Conservation (phyloP, 2,113 vertebrate species). For the Vicugna pacos region DNA sequence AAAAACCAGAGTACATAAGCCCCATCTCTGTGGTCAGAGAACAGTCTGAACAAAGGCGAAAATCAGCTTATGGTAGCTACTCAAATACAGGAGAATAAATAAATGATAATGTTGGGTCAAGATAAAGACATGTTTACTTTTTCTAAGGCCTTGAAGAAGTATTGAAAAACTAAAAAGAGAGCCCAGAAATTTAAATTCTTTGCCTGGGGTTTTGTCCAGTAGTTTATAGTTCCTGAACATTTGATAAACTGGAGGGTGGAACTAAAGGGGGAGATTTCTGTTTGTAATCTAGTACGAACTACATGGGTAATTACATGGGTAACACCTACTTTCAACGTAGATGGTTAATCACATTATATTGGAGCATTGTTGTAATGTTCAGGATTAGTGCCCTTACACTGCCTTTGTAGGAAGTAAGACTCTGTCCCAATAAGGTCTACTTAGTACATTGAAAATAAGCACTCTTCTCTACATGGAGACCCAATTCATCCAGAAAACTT, state of each 20-base stretch:
- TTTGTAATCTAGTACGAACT: background rate
- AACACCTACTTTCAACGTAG: background rate
- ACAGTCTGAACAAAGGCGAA: background rate
- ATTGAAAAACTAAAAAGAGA: conserved; percentile 3
- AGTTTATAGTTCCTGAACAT: background rate
- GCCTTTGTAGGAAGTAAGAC: background rate
- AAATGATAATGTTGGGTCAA: background rate
- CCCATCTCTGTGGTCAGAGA: background rate
- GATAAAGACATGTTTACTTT: background rate
- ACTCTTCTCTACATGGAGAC: background rate
- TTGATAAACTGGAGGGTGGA: background rate
- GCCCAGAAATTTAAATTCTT: background rate
- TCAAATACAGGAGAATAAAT: background rate
- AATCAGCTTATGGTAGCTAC: background rate
- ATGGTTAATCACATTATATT: background rate
- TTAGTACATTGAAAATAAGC: background rate
- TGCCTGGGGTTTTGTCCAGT: background rate
- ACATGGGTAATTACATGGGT: background rate
- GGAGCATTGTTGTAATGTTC: background rate
- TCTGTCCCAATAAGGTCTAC: background rate
- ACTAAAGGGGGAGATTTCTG: background rate
- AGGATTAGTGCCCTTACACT: background rate
- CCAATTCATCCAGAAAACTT: conserved; percentile 17
- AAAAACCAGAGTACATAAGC: background rate
- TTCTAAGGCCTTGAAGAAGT: background rate